Conservation (phyloP, 2,888 invertebrate genomes). For the Leistus spinibarbis region DNA sequence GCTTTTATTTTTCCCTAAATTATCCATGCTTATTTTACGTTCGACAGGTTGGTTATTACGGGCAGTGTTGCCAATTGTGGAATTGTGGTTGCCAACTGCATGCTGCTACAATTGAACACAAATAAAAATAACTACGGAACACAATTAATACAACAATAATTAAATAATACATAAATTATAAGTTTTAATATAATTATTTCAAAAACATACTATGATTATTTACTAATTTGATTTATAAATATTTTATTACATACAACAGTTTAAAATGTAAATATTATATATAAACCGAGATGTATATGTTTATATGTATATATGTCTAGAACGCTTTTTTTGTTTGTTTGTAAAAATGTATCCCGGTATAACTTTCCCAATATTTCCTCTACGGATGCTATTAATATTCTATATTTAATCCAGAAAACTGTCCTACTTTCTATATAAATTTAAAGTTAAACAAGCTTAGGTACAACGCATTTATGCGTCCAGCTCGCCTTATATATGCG, state of each 20-base stretch:
- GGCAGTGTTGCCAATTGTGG: conserved; percentile 51
- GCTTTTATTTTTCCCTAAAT: conserved; percentile 12
- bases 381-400: no score
- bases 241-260: neutral
- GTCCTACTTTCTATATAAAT: no score
- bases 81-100: conserved; percentile 50
- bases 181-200: conserved; percentile 40
- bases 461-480: no score
- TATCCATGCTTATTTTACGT: conserved; percentile 41
- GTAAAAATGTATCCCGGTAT: no score
- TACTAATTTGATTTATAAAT: neutral
- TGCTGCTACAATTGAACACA: conserved; percentile 53
- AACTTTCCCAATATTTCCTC: no score
- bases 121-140: conserved; percentile 47
- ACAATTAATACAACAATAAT: conserved; percentile 46
- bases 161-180: conserved; percentile 37
- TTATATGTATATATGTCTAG: no score
- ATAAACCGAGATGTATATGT: no score
- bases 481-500: no score
- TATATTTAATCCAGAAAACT: no score
- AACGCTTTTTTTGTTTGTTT: no score
- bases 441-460: no score
- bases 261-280: no score
- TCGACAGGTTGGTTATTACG: conserved; percentile 33
- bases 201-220: conserved; percentile 11